phyloP scores from a whole-genome alignment of 1,140 invertebrate genomes.

The Ceratosolen fusciceps region DNA sequence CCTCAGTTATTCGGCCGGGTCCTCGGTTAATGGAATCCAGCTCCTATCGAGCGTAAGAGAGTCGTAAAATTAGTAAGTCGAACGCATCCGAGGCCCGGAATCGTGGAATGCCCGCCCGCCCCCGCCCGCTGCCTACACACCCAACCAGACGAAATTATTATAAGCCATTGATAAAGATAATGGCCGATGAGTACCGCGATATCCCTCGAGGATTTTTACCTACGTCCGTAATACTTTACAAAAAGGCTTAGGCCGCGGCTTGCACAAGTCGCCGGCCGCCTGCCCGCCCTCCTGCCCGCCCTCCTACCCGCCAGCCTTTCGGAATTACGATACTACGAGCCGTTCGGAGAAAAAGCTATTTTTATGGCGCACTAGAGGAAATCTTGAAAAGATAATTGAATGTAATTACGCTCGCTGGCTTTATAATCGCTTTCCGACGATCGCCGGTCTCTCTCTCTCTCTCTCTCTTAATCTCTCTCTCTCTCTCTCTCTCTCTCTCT shows the following conservation, averaged over 20 bases:
- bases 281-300: too few relatives aligned
- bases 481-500: too few relatives aligned
- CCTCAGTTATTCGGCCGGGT: conserved; percentile 12
- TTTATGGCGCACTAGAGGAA: neutral
- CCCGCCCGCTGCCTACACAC: too few relatives aligned
- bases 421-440: neutral
- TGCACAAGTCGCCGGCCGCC: conserved; percentile 1
- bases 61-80: conserved; percentile 12
- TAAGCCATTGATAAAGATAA: neutral
- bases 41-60: conserved; percentile 14
- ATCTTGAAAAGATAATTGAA: conserved; percentile 15
- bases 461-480: neutral
- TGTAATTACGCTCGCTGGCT: neutral
- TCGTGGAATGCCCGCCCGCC: neutral
- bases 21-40: conserved; percentile 22
- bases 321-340: neutral
- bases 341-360: neutral
- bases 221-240: neutral
- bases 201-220: neutral
- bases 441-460: too few relatives aligned
- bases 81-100: neutral
- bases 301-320: too few relatives aligned
- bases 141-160: neutral
- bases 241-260: neutral
- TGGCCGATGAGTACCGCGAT: neutral